Conservation (phyloP, 2,113 vertebrate species). For the Himantopus leucocephalus region DNA sequence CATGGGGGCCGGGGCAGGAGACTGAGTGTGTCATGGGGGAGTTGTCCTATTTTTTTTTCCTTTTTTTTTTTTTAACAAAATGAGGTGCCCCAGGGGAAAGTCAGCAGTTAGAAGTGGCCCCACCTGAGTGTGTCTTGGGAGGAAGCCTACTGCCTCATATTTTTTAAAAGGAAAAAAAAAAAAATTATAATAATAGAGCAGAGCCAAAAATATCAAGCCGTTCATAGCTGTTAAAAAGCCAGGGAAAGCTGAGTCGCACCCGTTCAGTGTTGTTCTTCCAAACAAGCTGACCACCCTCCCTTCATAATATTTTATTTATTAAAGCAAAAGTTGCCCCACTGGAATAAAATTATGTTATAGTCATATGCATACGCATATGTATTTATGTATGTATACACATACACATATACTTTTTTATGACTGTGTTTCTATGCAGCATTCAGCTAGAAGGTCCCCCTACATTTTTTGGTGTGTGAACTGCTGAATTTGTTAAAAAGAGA, state of each 20-base stretch:
- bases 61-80: neutral
- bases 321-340: slow-evolving; percentile 24
- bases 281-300: slow-evolving; percentile 70
- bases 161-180: slow-evolving; percentile 74
- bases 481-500: neutral
- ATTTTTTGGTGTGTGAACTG: neutral
- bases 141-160: slow-evolving; percentile 72
- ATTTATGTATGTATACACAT: neutral
- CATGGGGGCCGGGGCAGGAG: neutral
- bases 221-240: slow-evolving; percentile 77
- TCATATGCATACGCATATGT: neutral
- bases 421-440: neutral
- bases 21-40: neutral
- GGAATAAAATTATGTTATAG: neutral
- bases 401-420: neutral
- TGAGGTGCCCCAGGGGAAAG: slow-evolving; percentile 66
- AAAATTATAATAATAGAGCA: slow-evolving; percentile 60
- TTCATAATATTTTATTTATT: slow-evolving; percentile 67
- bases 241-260: slow-evolving; percentile 75
- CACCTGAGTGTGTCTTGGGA: slow-evolving; percentile 79
- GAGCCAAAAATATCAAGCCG: slow-evolving; percentile 83
- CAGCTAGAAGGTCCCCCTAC: neutral
- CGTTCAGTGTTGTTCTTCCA: slow-evolving; percentile 77
- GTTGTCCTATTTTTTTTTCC: neutral
- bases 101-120: slow-evolving; percentile 67